Evolutionary conservation across 92 coral and sea anemone genomes (phyloP).

Genomic region (Anthopleura xanthogrammica): DNA sequence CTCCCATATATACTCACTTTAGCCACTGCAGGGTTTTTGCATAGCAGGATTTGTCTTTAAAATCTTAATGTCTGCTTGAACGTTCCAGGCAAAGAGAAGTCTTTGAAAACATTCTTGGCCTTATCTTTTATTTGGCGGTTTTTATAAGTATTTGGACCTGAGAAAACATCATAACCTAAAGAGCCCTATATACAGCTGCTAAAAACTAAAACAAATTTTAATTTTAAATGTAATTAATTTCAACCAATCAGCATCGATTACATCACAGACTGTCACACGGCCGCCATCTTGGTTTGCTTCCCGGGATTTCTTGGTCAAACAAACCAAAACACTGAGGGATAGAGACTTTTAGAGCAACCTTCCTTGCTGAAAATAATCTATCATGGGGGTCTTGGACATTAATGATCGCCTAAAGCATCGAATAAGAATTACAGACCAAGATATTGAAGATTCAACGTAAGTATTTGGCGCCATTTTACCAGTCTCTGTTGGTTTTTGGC

Average conservation of each 20-base stretch:
- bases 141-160: no score
- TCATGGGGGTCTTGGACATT: slow-evolving; percentile 78
- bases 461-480: slow-evolving; percentile 11
- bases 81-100: no score
- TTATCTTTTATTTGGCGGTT: no score
- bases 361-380: neutral
- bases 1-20: no score
- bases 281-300: slow-evolving; percentile 74
- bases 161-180: no score
- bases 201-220: neutral
- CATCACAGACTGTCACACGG: slow-evolving; percentile 2
- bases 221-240: neutral
- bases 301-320: neutral
- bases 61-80: no score
- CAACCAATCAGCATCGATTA: slow-evolving; percentile 30
- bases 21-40: no score
- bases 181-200: no score
- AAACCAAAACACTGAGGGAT: neutral
- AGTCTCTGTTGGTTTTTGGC: neutral
- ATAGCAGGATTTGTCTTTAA: no score
- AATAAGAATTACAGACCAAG: slow-evolving; percentile 50
- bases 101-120: no score
- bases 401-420: slow-evolving; percentile 69
- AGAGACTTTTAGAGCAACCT: neutral
- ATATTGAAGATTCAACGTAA: slow-evolving; percentile 37